Evolutionary conservation across 2,888 invertebrate genomes (phyloP).

Genomic region (Tetranychus truncatus): DNA sequence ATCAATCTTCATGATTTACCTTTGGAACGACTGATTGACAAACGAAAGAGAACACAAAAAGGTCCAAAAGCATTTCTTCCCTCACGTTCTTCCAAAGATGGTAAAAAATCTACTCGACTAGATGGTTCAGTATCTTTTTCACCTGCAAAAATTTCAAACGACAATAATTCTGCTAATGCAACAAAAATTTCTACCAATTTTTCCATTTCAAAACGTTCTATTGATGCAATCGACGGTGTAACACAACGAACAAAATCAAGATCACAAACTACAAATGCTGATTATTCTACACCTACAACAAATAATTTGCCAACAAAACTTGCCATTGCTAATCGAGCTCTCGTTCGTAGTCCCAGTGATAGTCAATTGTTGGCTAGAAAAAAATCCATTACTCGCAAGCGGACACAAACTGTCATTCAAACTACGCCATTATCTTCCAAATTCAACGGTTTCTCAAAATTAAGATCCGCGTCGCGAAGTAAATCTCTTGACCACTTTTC

Average conservation of each 20-base stretch:
- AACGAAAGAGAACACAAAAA: constrained; percentile 46
- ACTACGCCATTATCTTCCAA: neutral
- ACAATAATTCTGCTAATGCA: neutral
- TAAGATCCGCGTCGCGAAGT: neutral
- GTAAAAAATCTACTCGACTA: neutral
- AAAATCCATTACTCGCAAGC: constrained; percentile 5
- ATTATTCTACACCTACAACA: neutral
- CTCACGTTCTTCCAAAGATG: neutral
- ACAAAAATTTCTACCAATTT: neutral
- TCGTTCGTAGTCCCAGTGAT: constrained; percentile 17
- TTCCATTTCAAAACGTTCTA: neutral
- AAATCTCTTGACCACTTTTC: neutral
- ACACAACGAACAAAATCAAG: neutral
- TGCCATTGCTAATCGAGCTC: neutral
- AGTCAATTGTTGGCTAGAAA: constrained; percentile 15
- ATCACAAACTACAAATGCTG: neutral
- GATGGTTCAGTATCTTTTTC: neutral
- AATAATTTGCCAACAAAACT: neutral
- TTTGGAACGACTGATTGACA: constrained; percentile 52
- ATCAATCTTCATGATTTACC: constrained; percentile 74
- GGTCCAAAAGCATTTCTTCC: neutral
- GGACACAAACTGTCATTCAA: neutral
- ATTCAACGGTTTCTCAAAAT: neutral
- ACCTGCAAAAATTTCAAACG: neutral
- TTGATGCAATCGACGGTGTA: neutral